A percentile compares a stretch with the other conserved stretches of the same genome.
phyloP scores from a whole-genome alignment of 2,797 vertebrate genomes.

The Urosaurus nigricauda region DNA sequence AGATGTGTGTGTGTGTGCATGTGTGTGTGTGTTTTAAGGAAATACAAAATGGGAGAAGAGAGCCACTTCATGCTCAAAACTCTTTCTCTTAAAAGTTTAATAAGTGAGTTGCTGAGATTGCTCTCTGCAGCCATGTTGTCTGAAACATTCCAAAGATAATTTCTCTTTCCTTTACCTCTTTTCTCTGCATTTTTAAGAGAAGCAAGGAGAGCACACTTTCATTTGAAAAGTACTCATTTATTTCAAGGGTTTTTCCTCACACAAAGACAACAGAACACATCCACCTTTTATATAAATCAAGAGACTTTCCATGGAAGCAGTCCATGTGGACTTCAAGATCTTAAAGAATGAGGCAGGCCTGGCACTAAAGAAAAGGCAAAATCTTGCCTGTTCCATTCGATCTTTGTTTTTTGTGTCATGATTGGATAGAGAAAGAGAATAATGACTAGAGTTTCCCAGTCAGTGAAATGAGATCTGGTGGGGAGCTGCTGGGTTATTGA shows the following conservation, averaged over 20 bases:
- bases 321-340: neutral
- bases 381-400: neutral
- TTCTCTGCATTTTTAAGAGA: fast-evolving
- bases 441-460: neutral
- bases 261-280: neutral
- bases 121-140: conserved; percentile 58
- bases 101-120: conserved; percentile 54
- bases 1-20: conserved; percentile 69
- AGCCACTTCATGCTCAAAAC: conserved; percentile 69
- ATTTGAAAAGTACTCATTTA: neutral
- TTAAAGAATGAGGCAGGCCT: neutral
- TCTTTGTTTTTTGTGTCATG: neutral
- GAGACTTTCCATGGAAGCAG: conserved; percentile 18
- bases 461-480: neutral
- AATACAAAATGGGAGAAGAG: conserved; percentile 69
- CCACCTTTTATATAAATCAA: conserved; percentile 54
- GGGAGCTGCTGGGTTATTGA: neutral
- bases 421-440: conserved; percentile 1
- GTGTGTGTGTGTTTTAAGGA: conserved; percentile 57
- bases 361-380: neutral
- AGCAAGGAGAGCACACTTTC: conserved; percentile 22
- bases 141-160: conserved; percentile 25
- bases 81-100: conserved; percentile 71
- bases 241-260: conserved; percentile 37
- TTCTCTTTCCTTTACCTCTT: neutral